These are phyloP conservation scores for Poliocrania exsul DNA, from an alignment of 2,797 vertebrate genomes.

Conservation along the genomic window DNA sequence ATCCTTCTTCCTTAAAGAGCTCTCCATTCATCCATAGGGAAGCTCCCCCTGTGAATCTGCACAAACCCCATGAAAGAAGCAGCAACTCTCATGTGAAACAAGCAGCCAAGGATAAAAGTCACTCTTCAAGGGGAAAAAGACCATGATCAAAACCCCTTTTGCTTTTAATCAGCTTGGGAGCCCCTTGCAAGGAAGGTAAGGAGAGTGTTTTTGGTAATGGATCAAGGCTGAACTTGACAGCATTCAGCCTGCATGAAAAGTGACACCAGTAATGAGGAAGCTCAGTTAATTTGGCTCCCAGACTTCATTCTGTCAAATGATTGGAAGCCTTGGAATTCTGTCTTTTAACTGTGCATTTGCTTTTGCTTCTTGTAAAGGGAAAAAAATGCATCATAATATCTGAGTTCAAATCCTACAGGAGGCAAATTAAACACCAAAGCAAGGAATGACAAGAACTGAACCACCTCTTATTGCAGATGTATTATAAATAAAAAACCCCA, in stretches of 20 bases:
- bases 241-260: background rate
- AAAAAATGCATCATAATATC: background rate
- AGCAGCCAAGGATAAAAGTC: background rate
- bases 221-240: slow-evolving; percentile 1
- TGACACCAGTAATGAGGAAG: slow-evolving; percentile 35
- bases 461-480: background rate
- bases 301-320: slow-evolving; percentile 31
- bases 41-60: background rate
- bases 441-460: background rate
- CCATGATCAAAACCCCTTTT: background rate
- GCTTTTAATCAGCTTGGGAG: background rate
- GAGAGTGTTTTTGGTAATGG: background rate
- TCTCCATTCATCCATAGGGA: background rate
- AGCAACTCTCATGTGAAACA: background rate
- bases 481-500: background rate
- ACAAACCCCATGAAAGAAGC: background rate
- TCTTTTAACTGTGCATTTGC: slow-evolving; percentile 14
- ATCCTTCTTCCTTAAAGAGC: background rate
- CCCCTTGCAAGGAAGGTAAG: background rate
- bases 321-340: slow-evolving; percentile 33
- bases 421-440: background rate
- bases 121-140: background rate
- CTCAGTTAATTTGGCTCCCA: slow-evolving; percentile 48
- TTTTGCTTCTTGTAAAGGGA: background rate
- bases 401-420: background rate